These are phyloP conservation scores for Lepidocyrtinus sp. DNA, from an alignment of 2,888 invertebrate species.

Conservation along the genomic window DNA sequence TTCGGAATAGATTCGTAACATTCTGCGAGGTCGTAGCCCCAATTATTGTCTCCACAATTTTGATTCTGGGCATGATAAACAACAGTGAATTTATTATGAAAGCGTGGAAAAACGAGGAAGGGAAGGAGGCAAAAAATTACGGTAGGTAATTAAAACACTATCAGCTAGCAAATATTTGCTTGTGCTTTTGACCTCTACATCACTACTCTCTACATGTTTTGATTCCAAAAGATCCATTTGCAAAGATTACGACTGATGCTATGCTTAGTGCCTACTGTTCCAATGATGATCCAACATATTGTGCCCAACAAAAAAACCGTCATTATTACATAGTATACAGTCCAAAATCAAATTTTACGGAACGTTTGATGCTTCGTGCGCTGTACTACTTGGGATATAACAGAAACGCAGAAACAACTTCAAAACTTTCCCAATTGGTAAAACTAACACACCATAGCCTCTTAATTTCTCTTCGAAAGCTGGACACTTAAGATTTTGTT, in stretches of 20 bases:
- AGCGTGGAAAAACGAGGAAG: not conserved
- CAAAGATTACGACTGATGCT: not conserved
- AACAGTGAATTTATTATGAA: constrained; percentile 20
- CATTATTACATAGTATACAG: constrained; percentile 48
- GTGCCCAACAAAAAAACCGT: constrained; percentile 8
- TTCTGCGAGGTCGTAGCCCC: constrained; percentile 51
- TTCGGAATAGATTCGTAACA: constrained; percentile 21
- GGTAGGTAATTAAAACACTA: no score
- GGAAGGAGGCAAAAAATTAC: not conserved
- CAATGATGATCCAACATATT: constrained; percentile 31
- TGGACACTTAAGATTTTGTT: no score
- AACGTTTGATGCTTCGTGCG: constrained; percentile 29
- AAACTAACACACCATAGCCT: no score
- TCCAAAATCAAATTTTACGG: constrained; percentile 41
- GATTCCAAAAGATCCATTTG: constrained; percentile 28
- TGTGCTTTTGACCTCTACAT: no score
- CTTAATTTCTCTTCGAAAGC: no score
- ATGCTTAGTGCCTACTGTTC: constrained; percentile 35
- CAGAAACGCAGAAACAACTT: no score
- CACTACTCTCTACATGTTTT: not conserved
- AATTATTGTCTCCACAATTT: constrained; percentile 20
- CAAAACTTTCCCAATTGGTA: constrained; percentile 26
- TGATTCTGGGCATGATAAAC: constrained; percentile 13
- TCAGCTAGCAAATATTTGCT: no score
- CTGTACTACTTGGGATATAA: not conserved